These are phyloP conservation scores for Mixornis gularis DNA, from an alignment of 2,113 vertebrate genomes.

Conservation along the genomic window DNA sequence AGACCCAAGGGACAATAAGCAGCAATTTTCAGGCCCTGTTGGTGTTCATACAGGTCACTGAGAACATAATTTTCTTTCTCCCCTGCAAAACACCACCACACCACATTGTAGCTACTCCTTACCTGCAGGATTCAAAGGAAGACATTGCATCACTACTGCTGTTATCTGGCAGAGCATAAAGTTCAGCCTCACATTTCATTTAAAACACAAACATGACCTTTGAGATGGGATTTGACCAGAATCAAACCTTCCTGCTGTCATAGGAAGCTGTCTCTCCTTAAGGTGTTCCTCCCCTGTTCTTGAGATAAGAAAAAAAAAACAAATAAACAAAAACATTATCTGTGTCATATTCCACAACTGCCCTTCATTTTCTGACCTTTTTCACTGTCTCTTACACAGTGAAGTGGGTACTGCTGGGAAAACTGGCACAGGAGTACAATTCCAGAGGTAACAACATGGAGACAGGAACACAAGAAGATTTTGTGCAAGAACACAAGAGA, in stretches of 20 bases:
- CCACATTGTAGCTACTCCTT: neutral
- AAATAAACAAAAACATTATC: neutral
- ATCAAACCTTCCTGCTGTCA: neutral
- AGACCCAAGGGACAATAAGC: neutral
- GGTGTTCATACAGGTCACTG: neutral
- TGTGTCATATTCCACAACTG: neutral
- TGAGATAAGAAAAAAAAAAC: neutral
- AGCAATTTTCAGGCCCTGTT: neutral
- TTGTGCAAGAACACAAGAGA: neutral
- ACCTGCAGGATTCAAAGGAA: neutral
- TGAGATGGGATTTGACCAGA: neutral
- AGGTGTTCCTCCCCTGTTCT: neutral
- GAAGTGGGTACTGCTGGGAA: neutral
- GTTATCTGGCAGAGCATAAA: neutral
- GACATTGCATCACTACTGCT: neutral
- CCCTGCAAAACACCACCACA: neutral
- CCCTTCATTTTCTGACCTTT: neutral
- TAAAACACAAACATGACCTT: slow-evolving; percentile 11
- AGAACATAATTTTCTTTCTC: neutral
- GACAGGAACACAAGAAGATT: neutral
- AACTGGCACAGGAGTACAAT: neutral
- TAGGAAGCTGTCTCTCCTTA: neutral
- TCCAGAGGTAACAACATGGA: neutral
- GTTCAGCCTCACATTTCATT: neutral
- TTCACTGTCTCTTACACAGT: neutral